Base-by-base conservation (phyloP, 2,888 invertebrate species). In the Rhagonycha lutea region DNA sequence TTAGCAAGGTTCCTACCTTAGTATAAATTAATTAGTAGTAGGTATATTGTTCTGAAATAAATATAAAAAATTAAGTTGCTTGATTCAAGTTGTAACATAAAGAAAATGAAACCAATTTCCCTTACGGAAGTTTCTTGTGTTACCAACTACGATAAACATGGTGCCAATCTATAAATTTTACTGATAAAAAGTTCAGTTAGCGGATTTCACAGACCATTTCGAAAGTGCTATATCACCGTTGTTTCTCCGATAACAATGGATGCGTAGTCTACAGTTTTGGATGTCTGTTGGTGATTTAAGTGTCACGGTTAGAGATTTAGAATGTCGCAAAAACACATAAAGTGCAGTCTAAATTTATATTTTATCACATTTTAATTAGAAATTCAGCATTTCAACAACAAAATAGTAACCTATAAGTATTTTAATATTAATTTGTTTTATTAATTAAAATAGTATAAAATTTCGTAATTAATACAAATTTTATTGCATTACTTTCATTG, bases 101-200 rank as follows among this genome's bases (percentile, higher is more conserved):
- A 74, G 77, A 77, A 77, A 76, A 76, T 76, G 76, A 76, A 77
- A 70, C 77, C 77, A 77, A 77, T 77, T 77, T 77, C 77, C 77
- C 68, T 61, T 74, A 72, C 77, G 77, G 72, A 77, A 74, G 74
- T 47, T 73, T 71, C 74, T 69, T 74, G 68, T 74, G 74, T 77
- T 74, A 74, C 77, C 74, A 71, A 71, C 70, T 70, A 73, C 73
- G 76, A 73, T 76, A 76, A 74, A 77, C 77, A 74, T 74, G 69
- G 77, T 76, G 76, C 71, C 76, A 76, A 74, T 73, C 77, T 77
- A 77, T 77, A 77, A 77, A 77, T 77, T 72, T 76, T 70, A 60
- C 71, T 74, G 74, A 77, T 77, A 77, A 74, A 77, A 77, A 77
- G 73, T 71, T 71, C 73, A 74, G 71, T 73, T 77, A 74, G 77